Percentiles rank a stretch among this genome's conserved stretches.
These are phyloP conservation scores for Plecturocebus donacophilus DNA, from an alignment of 2,113 vertebrate genomes.

Conservation along the genomic window DNA sequence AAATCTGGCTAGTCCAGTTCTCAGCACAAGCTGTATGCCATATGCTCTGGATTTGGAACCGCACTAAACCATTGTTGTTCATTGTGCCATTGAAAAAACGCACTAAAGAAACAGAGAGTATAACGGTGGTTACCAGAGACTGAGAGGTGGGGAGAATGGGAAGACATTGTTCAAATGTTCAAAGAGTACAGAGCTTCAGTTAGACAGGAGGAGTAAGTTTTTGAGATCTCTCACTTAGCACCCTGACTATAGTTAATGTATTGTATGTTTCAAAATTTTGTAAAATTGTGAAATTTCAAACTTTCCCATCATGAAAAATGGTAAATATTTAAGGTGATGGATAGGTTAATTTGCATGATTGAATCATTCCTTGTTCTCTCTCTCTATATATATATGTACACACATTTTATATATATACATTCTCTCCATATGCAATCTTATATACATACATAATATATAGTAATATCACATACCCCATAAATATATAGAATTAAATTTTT, in stretches of 20 bases:
- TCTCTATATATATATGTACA: neutral
- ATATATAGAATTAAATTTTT: neutral
- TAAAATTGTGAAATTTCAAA: neutral
- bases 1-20: constrained; percentile 86
- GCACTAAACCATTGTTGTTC: constrained; percentile 80
- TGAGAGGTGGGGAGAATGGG: accelerated
- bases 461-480: neutral
- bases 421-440: neutral
- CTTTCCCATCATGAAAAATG: neutral
- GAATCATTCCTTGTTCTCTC: neutral
- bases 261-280: neutral
- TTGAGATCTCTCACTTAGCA: neutral
- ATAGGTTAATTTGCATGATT: neutral
- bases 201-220: neutral
- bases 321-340: neutral
- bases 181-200: neutral
- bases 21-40: constrained; percentile 85
- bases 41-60: constrained; percentile 74
- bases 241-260: neutral
- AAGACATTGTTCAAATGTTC: neutral
- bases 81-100: constrained; percentile 81
- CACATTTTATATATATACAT: neutral
- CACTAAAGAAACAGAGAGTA: constrained; percentile 71
- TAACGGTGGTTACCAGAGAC: neutral
- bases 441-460: neutral